Conservation (phyloP, 1,140 invertebrate genomes). For the Macrobrachium nipponense region DNA sequence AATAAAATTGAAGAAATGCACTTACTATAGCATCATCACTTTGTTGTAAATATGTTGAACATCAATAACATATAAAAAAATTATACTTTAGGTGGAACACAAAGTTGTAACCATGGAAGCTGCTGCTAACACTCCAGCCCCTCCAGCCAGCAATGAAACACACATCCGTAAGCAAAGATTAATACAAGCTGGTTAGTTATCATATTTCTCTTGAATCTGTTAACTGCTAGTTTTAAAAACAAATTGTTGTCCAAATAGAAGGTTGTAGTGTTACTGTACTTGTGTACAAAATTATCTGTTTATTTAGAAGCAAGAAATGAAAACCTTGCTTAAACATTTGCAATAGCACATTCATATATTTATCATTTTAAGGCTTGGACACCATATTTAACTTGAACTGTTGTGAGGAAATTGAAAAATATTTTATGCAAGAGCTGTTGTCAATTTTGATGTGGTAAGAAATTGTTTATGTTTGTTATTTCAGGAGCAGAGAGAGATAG, state of each 20-base stretch:
- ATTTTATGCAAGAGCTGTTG: no score
- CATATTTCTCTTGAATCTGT: background rate
- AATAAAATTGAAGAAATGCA: no score
- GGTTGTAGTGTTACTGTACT: no score
- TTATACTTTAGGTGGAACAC: slow-evolving; percentile 21
- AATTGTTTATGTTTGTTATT: background rate
- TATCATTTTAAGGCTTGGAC: background rate
- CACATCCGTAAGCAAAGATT: slow-evolving; percentile 37
- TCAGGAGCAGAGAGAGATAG: slow-evolving; percentile 29
- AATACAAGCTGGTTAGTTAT: slow-evolving; percentile 26
- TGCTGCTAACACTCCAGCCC: slow-evolving; percentile 22
- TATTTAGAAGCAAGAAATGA: background rate
- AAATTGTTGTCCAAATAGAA: no score
- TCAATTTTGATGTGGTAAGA: no score
- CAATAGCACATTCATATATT: background rate
- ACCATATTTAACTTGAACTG: no score
- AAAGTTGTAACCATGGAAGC: slow-evolving; percentile 11
- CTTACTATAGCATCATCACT: no score
- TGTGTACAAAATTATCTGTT: background rate
- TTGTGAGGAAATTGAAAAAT: no score
- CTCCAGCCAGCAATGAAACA: slow-evolving; percentile 40
- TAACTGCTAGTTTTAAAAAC: background rate
- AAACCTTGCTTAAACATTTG: background rate
- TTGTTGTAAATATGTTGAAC: no score
- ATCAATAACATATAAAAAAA: no score